A percentile compares a stretch with the other conserved stretches of the same genome.
Conservation (phyloP, 2,888 invertebrate species). For the Apeira syringaria region DNA sequence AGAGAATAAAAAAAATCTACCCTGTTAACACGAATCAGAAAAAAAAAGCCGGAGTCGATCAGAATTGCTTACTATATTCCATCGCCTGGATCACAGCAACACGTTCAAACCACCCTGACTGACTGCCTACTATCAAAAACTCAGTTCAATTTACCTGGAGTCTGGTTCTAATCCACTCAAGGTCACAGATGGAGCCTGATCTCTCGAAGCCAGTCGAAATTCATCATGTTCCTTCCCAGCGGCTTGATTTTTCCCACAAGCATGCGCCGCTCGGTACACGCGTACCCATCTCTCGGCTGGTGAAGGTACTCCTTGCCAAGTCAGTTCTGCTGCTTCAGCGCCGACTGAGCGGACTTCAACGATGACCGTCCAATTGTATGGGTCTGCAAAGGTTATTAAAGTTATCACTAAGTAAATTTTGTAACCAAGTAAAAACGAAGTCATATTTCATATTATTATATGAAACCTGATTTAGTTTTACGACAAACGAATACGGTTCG, state of each 20-base stretch:
- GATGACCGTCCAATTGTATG: conserved; percentile 91
- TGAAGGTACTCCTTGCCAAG: conserved; percentile 93
- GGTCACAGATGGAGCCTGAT: conserved; percentile 59
- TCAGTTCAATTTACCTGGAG: conserved; percentile 84
- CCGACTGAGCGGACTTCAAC: conserved; percentile 91
- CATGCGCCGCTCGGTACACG: conserved; percentile 91
- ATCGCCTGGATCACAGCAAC: too few species aligned
- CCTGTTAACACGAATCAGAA: too few species aligned
- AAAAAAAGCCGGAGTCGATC: too few species aligned
- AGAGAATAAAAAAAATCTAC: too few species aligned
- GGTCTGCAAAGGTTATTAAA: conserved; percentile 85
- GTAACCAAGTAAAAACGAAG: too few species aligned
- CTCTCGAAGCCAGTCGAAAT: conserved; percentile 67
- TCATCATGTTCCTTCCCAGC: conserved; percentile 58
- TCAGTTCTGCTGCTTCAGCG: conserved; percentile 89
- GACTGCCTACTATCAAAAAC: too few species aligned
- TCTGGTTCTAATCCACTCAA: conserved; percentile 80
- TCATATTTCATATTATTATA: too few species aligned
- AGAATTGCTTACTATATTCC: too few species aligned
- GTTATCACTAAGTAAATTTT: too few species aligned
- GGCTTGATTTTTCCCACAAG: conserved; percentile 68
- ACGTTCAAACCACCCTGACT: too few species aligned
- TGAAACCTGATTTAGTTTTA: too few species aligned
- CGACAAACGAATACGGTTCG: too few species aligned
- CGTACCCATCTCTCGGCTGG: conserved; percentile 96